These are phyloP conservation scores for Venusia cambrica DNA, from an alignment of 2,888 invertebrate genomes.

Conservation along the genomic window DNA sequence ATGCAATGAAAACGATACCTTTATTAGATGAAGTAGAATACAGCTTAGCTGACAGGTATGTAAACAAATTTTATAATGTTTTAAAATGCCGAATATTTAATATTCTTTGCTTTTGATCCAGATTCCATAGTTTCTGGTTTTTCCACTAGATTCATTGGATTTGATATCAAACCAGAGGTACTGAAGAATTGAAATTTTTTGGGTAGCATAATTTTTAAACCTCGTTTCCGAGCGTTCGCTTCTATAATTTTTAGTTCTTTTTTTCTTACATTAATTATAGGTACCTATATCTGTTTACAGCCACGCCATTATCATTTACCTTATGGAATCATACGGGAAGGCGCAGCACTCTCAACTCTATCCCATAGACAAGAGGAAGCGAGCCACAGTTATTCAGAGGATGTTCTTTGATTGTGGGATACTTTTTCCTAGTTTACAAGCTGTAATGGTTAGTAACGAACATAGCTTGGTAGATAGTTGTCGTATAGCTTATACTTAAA, in stretches of 20 bases:
- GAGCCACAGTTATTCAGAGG: conserved; percentile 56
- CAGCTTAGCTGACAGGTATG: conserved; percentile 63
- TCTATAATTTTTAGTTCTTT: no score
- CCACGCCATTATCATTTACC: conserved; percentile 65
- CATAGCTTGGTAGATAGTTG: not conserved
- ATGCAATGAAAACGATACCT: conserved; percentile 68
- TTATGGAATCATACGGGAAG: conserved; percentile 59
- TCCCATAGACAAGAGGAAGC: conserved; percentile 50
- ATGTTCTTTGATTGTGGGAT: conserved; percentile 66
- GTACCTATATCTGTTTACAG: no score
- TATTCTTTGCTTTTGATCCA: no score
- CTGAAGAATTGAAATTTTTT: no score
- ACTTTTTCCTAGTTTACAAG: conserved; percentile 58
- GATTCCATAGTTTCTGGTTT: no score
- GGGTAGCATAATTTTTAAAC: no score
- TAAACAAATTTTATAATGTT: conserved; percentile 2
- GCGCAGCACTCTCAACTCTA: conserved; percentile 52
- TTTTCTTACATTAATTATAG: no score
- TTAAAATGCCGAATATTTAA: no score
- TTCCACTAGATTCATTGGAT: no score
- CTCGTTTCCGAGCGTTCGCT: no score
- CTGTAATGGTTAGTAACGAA: conserved; percentile 55
- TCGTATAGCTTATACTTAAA: no score
- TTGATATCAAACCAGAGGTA: no score
- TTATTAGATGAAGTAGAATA: conserved; percentile 58